Conservation (phyloP, 1,140 invertebrate species). For the Homarus americanus region DNA sequence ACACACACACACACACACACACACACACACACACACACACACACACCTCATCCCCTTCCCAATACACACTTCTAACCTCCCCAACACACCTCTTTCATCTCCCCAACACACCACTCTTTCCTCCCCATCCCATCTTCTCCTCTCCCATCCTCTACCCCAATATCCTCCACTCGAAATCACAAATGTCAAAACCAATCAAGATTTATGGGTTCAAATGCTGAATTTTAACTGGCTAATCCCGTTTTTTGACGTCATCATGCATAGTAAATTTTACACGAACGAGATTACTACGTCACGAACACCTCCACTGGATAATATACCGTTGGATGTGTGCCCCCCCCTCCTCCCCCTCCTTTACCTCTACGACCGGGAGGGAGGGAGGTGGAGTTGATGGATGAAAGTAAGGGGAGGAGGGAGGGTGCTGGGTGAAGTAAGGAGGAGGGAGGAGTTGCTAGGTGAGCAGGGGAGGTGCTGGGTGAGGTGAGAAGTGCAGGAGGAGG, state of each 20-base stretch:
- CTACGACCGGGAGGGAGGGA: not conserved
- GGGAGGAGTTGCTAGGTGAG: not conserved
- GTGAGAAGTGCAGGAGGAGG: not conserved
- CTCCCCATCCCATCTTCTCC: no score
- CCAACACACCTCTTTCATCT: not conserved
- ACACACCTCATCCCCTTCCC: not conserved
- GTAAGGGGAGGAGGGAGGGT: not conserved
- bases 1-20: not conserved
- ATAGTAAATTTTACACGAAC: conserved; percentile 1
- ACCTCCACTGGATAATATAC: not conserved
- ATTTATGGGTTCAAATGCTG: not conserved
- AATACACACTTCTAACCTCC: not conserved
- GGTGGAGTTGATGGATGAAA: not conserved
- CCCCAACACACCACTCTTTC: not conserved
- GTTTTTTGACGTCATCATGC: conserved; percentile 13
- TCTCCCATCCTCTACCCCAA: not conserved
- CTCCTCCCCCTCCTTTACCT: not conserved
- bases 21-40: not conserved
- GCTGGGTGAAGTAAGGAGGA: not conserved
- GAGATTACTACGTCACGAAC: not conserved
- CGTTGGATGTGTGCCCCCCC: not conserved
- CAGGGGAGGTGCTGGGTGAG: not conserved
- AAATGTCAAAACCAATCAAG: conserved; percentile 16
- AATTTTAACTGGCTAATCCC: conserved; percentile 14
- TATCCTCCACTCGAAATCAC: conserved; percentile 16